Evolutionary conservation across 2,113 vertebrate genomes (phyloP).

Genomic region (Neoarius graeffei): DNA sequence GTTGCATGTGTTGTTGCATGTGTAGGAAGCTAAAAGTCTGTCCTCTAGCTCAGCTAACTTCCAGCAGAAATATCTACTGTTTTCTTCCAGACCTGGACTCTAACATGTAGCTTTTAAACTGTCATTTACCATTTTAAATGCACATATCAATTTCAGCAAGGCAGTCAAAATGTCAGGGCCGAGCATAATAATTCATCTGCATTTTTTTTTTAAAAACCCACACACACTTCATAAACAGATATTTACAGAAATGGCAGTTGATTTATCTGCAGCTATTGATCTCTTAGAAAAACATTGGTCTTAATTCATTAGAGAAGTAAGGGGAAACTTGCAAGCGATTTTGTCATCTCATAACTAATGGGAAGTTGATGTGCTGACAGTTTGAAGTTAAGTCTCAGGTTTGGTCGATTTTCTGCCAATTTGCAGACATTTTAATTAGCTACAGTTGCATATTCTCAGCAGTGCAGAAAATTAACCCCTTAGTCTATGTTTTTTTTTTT

Average conservation of each 20-base stretch:
- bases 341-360: constrained; percentile 12
- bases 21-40: constrained; percentile 14
- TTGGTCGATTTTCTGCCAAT: constrained; percentile 32
- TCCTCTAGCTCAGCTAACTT: background rate
- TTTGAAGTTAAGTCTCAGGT: constrained; percentile 19
- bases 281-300: constrained; percentile 55
- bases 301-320: constrained; percentile 23
- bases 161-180: constrained; percentile 60
- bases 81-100: constrained; percentile 61
- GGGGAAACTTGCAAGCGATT: constrained; percentile 21
- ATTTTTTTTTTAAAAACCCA: constrained; percentile 47
- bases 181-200: constrained; percentile 42
- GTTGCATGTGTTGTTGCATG: constrained; percentile 25
- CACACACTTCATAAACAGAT: constrained; percentile 62
- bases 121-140: constrained; percentile 71
- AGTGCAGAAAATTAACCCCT: constrained; percentile 19
- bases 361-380: constrained; percentile 3
- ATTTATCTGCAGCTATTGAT: constrained; percentile 72
- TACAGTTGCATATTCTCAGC: background rate
- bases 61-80: constrained; percentile 30
- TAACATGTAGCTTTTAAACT: constrained; percentile 70
- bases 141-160: constrained; percentile 68
- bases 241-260: constrained; percentile 63
- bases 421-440: constrained; percentile 27
- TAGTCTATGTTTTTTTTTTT: background rate